Evolutionary conservation across 2,888 invertebrate genomes (phyloP).

Genomic region (Pristionchus arcanus): DNA sequence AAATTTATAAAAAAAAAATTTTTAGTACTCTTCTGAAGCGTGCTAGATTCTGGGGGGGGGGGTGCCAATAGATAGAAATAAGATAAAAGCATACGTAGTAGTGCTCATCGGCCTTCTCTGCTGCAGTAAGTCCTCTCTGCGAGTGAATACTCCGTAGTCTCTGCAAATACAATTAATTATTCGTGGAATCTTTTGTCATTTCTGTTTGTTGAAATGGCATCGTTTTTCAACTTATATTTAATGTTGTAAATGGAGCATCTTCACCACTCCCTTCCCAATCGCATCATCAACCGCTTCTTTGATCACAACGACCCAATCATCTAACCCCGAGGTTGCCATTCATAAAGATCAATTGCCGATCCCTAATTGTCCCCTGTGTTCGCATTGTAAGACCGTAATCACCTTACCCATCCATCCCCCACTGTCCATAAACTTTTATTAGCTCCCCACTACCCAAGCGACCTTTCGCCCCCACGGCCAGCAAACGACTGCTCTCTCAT

Average conservation of each 20-base stretch:
- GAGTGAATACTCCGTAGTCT: conserved; percentile 8
- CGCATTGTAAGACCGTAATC: conserved; percentile 25
- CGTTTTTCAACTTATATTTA: too few species aligned
- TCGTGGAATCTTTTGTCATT: neutral
- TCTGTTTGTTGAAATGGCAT: neutral
- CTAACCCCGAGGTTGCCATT: too few species aligned
- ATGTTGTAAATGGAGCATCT: too few species aligned
- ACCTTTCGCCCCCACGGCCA: neutral
- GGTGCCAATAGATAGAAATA: neutral
- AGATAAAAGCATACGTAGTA: conserved; percentile 7
- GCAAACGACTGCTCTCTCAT: too few species aligned
- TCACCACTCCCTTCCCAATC: too few species aligned
- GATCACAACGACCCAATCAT: too few species aligned
- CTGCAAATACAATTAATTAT: neutral
- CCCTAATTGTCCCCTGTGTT: neutral
- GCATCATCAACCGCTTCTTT: too few species aligned
- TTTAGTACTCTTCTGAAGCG: too few species aligned
- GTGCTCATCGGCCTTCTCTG: conserved; percentile 30
- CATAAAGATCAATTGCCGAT: too few species aligned
- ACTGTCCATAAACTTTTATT: conserved; percentile 35
- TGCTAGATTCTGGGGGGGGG: neutral
- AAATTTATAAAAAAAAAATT: too few species aligned
- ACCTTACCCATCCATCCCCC: neutral
- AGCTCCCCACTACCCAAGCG: neutral
- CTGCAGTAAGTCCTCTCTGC: neutral